A percentile compares a stretch with the other conserved stretches of the same genome.
These are phyloP conservation scores for Netelia inedita DNA, from an alignment of 2,888 invertebrate species.

Conservation along the genomic window DNA sequence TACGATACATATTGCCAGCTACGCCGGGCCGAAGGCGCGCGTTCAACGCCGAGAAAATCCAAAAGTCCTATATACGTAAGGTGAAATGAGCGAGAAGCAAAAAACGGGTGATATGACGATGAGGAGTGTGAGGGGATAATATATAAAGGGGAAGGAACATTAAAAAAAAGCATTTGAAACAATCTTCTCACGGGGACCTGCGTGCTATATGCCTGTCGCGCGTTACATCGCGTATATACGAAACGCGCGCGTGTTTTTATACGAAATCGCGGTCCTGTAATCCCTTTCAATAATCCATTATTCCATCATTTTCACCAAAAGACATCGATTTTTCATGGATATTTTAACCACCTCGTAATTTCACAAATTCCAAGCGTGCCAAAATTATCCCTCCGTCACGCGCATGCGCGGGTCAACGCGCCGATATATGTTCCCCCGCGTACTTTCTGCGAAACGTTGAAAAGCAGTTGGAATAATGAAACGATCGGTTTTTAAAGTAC, in stretches of 20 bases:
- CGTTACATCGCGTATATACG: conserved; percentile 35
- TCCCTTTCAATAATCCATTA: background rate
- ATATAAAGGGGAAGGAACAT: conserved; percentile 14
- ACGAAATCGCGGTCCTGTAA: background rate
- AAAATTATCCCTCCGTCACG: too few species aligned
- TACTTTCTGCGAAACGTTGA: background rate
- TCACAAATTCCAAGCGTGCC: background rate
- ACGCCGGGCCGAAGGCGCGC: conserved; percentile 71
- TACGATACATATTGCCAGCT: conserved; percentile 79
- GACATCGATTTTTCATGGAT: background rate
- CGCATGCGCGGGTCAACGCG: background rate
- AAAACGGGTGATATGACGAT: conserved; percentile 43
- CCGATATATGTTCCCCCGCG: background rate
- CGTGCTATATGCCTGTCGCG: conserved; percentile 41
- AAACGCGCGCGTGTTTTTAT: conserved; percentile 23
- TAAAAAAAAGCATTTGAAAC: conserved; percentile 28
- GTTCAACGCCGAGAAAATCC: conserved; percentile 47
- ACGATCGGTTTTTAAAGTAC: background rate
- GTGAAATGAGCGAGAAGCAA: conserved; percentile 28
- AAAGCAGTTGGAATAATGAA: background rate
- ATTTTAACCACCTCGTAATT: background rate
- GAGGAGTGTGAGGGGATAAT: conserved; percentile 28
- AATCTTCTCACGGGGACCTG: conserved; percentile 4
- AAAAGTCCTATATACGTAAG: conserved; percentile 26
- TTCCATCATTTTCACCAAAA: background rate